Conservation (phyloP, 2,113 vertebrate species). For the Mola mola region DNA sequence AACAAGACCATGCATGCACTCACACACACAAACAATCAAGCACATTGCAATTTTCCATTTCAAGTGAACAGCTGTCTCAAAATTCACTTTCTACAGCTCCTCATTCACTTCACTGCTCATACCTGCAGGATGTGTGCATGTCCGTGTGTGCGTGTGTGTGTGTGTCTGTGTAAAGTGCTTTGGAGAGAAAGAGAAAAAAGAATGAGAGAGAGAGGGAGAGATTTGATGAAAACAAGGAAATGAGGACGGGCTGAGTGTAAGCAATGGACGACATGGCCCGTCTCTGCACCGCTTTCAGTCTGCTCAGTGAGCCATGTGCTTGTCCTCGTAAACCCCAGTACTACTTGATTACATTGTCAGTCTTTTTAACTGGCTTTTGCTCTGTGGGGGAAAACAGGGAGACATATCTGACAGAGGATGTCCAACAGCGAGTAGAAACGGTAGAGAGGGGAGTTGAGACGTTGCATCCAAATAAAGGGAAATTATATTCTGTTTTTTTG, state of each 20-base stretch:
- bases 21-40: slow-evolving; percentile 10
- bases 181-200: neutral
- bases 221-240: slow-evolving; percentile 20
- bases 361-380: slow-evolving; percentile 75
- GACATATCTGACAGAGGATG: slow-evolving; percentile 58
- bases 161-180: slow-evolving; percentile 15
- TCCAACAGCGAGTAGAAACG: slow-evolving; percentile 37
- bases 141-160: slow-evolving; percentile 14
- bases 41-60: slow-evolving; percentile 58
- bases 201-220: slow-evolving; percentile 9
- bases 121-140: slow-evolving; percentile 39
- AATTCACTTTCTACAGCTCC: slow-evolving; percentile 61
- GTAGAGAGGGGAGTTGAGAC: slow-evolving; percentile 20
- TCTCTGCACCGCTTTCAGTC: slow-evolving; percentile 75
- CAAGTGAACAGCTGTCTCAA: slow-evolving; percentile 65
- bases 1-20: neutral
- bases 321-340: slow-evolving; percentile 74
- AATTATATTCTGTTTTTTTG: slow-evolving; percentile 50
- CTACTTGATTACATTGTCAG: slow-evolving; percentile 82
- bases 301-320: slow-evolving; percentile 75
- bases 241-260: slow-evolving; percentile 38
- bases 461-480: slow-evolving; percentile 36
- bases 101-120: slow-evolving; percentile 44
- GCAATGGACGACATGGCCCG: slow-evolving; percentile 43
- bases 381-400: slow-evolving; percentile 45